phyloP scores from a whole-genome alignment of 2,797 vertebrate species.

The Helarctos malayanus region DNA sequence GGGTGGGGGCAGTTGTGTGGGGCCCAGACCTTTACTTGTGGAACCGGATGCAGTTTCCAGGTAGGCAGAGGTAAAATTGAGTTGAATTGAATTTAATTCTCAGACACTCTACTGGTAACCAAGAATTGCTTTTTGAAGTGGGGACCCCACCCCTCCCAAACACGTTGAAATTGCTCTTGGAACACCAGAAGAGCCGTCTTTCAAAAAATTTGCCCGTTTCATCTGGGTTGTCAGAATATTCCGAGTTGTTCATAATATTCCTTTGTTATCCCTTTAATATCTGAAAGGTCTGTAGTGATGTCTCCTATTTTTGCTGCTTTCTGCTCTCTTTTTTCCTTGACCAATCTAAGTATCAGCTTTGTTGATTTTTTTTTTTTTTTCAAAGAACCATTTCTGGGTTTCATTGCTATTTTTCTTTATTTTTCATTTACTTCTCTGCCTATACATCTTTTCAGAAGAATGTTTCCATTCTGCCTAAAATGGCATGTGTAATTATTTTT shows the following conservation, averaged over 20 bases:
- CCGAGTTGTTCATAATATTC: neutral
- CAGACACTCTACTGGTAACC: neutral
- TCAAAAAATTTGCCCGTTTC: constrained; percentile 10
- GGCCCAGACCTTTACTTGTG: neutral
- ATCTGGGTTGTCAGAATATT: neutral
- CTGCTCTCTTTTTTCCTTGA: neutral
- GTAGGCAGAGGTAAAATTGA: neutral
- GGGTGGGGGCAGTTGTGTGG: neutral
- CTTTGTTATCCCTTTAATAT: neutral
- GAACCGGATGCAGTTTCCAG: neutral
- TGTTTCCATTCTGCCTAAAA: neutral
- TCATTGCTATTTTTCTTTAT: neutral
- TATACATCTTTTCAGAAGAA: neutral
- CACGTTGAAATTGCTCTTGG: neutral
- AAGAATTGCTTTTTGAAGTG: neutral
- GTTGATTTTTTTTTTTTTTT: neutral
- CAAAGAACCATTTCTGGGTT: neutral
- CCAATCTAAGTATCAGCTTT: neutral
- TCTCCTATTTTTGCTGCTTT: neutral
- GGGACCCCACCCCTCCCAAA: neutral
- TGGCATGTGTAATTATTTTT: neutral
- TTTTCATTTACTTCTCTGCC: neutral
- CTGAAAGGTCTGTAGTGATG: neutral
- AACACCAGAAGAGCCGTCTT: neutral
- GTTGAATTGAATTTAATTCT: neutral